Conservation (phyloP, 2,797 vertebrate species). For the Gila robusta region DNA sequence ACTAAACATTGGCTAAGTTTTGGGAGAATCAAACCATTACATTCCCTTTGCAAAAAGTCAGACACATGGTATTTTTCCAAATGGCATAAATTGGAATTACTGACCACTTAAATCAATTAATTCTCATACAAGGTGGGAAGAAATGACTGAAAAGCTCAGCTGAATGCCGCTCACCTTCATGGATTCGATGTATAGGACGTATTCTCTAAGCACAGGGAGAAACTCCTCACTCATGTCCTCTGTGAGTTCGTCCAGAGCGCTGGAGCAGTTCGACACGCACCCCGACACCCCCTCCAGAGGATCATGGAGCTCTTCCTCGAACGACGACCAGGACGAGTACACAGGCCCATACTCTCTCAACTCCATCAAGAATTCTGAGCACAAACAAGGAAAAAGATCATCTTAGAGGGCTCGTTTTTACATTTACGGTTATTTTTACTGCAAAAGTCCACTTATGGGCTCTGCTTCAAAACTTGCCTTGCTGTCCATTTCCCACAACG, state of each 20-base stretch:
- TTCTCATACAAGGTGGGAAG: not conserved
- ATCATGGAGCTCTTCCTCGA: slow-evolving; percentile 86
- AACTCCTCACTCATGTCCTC: slow-evolving; percentile 95
- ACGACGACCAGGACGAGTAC: slow-evolving; percentile 89
- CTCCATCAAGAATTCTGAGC: slow-evolving; percentile 92
- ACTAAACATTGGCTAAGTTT: not conserved
- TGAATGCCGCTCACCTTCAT: slow-evolving; percentile 88
- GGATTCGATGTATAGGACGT: slow-evolving; percentile 92
- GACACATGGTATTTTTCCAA: not conserved
- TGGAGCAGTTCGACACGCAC: slow-evolving; percentile 86
- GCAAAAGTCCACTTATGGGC: not conserved
- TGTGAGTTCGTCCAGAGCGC: slow-evolving; percentile 90
- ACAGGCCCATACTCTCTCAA: slow-evolving; percentile 91
- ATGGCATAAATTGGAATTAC: not conserved
- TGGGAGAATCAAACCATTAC: not conserved
- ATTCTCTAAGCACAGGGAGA: slow-evolving; percentile 93
- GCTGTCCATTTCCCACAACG: not conserved
- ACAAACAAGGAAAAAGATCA: not conserved
- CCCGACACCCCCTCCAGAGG: slow-evolving; percentile 90
- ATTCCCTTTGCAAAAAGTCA: not conserved
- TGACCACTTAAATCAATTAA: not conserved
- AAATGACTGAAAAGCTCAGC: not conserved
- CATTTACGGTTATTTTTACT: not conserved
- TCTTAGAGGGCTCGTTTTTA: not conserved
- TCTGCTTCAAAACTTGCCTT: not conserved